Percentiles rank a stretch among this genome's conserved stretches.
Conservation (phyloP, 1,140 invertebrate genomes). For the Diuraphis noxia region DNA sequence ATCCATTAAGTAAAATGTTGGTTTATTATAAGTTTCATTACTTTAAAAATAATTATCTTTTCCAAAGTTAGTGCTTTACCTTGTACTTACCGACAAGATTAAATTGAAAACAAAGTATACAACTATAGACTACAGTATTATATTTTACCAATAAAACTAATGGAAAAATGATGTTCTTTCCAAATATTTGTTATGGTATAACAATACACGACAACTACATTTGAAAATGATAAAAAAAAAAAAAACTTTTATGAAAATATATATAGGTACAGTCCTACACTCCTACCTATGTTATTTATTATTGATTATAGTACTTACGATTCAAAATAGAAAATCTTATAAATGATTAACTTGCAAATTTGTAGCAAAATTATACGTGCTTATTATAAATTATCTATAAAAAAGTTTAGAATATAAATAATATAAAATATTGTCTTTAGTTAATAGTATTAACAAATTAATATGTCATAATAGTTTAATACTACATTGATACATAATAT, state of each 20-base stretch:
- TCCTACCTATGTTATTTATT: too few relatives aligned
- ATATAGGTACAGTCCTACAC: too few relatives aligned
- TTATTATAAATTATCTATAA: neutral
- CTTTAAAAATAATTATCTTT: neutral
- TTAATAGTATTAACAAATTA: neutral
- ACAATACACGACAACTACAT: neutral
- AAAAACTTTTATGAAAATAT: too few relatives aligned
- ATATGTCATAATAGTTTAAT: too few relatives aligned
- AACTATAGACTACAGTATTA: neutral
- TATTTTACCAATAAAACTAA: neutral
- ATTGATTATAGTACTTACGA: too few relatives aligned
- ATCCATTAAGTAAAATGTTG: too few relatives aligned
- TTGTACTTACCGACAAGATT: neutral
- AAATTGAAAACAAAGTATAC: neutral
- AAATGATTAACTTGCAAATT: neutral
- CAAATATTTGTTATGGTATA: neutral
- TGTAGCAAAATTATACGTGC: neutral
- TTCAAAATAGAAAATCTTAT: too few relatives aligned
- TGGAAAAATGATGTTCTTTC: neutral
- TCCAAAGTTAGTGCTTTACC: neutral
- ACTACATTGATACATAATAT: too few relatives aligned
- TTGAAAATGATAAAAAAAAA: too few relatives aligned
- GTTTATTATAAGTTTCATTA: too few relatives aligned
- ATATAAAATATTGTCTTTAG: neutral
- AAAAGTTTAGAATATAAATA: neutral